These are phyloP conservation scores for Drosophila setosimentum DNA, from an alignment of 2,888 invertebrate species.

Conservation along the genomic window DNA sequence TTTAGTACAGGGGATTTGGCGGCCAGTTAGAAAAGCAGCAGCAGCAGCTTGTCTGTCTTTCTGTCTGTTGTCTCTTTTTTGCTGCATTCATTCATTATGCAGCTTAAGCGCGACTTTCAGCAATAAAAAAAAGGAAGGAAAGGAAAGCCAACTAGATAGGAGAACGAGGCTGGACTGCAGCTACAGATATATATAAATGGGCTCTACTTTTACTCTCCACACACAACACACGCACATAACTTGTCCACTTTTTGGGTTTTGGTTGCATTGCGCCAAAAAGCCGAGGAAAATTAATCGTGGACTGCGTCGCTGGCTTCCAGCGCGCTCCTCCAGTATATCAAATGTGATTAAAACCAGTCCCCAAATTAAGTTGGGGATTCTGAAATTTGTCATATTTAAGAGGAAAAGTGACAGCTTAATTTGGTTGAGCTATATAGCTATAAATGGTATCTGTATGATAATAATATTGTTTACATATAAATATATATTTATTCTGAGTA, in stretches of 20 bases:
- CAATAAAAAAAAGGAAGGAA: slow-evolving; percentile 1
- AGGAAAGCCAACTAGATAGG: slow-evolving; percentile 5
- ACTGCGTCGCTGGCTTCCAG: slow-evolving; percentile 52
- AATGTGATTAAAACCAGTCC: slow-evolving; percentile 71
- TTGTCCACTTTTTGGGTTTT: slow-evolving; percentile 44
- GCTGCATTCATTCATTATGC: slow-evolving; percentile 81
- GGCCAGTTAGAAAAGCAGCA: slow-evolving; percentile 47
- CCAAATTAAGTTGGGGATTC: slow-evolving; percentile 41
- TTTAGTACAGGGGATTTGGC: slow-evolving; percentile 74
- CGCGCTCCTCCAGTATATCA: slow-evolving; percentile 72
- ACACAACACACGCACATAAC: slow-evolving; percentile 1
- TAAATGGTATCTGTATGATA: not conserved
- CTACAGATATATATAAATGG: slow-evolving; percentile 39
- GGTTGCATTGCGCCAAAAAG: slow-evolving; percentile 69
- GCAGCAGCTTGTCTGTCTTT: slow-evolving; percentile 39
- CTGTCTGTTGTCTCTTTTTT: slow-evolving; percentile 28
- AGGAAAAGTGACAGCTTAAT: not conserved
- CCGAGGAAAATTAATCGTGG: slow-evolving; percentile 77
- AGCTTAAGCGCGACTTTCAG: slow-evolving; percentile 68
- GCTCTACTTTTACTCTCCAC: slow-evolving; percentile 12
- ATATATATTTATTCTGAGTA: too few relatives aligned
- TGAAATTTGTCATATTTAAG: not conserved
- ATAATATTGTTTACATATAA: too few relatives aligned
- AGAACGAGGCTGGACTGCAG: slow-evolving; percentile 39
- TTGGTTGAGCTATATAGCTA: not conserved